A percentile compares a stretch with the other conserved stretches of the same genome.
Conservation (phyloP, 2,797 vertebrate genomes). For the Morus bassanus region DNA sequence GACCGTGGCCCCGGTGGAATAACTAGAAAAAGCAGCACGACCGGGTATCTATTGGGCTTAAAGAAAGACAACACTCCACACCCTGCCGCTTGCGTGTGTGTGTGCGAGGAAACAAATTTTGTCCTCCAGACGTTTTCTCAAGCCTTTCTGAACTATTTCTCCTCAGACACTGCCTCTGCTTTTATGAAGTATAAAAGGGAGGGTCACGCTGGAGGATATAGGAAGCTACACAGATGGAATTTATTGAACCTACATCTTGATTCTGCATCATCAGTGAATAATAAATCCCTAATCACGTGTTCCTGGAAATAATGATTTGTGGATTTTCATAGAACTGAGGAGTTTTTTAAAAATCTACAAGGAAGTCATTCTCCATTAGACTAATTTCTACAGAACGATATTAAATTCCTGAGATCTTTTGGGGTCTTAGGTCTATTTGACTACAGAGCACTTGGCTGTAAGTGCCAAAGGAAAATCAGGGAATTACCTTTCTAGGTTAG, state of each 20-base stretch:
- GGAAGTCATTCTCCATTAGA: background rate
- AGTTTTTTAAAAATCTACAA: background rate
- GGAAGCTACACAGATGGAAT: background rate
- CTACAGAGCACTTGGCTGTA: background rate
- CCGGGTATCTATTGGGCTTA: rapidly evolving
- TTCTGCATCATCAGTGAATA: background rate
- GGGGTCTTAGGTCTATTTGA: background rate
- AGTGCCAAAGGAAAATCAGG: background rate
- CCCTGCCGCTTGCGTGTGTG: background rate
- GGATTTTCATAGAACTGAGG: background rate
- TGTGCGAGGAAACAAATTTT: background rate
- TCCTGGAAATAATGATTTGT: background rate
- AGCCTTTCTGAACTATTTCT: background rate
- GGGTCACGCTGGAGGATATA: background rate
- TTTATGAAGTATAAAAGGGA: background rate
- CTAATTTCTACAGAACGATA: background rate
- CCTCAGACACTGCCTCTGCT: background rate
- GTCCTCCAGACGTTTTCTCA: background rate
- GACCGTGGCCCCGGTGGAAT: rapidly evolving
- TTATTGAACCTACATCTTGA: background rate
- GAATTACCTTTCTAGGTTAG: background rate
- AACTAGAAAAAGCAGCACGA: background rate
- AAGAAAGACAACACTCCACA: background rate
- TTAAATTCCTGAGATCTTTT: background rate
- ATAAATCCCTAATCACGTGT: background rate